Evolutionary conservation across 2,797 vertebrate genomes (phyloP).

Genomic region (Pelochelys cantorii): DNA sequence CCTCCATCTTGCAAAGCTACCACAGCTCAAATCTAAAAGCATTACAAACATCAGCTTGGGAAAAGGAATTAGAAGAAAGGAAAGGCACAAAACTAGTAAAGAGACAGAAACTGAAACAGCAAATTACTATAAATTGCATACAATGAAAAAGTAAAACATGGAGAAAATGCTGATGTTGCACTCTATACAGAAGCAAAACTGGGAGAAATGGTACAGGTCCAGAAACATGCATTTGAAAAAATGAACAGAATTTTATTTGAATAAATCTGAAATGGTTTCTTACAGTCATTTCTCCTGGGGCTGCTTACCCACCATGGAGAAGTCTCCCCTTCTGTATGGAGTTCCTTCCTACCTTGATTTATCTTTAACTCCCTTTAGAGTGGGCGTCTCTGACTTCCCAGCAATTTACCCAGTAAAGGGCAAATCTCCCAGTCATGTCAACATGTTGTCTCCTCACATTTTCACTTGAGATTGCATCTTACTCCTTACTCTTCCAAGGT

Average conservation of each 20-base stretch:
- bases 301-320: neutral
- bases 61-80: slow-evolving; percentile 3
- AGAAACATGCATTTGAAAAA: neutral
- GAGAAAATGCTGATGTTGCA: neutral
- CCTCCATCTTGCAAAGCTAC: slow-evolving; percentile 64
- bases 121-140: neutral
- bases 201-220: neutral
- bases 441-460: neutral
- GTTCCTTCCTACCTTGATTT: neutral
- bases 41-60: slow-evolving; percentile 41
- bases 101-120: neutral
- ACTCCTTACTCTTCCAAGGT: neutral
- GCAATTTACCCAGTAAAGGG: neutral
- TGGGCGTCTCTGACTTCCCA: neutral
- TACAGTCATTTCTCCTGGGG: neutral
- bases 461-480: neutral
- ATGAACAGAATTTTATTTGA: neutral
- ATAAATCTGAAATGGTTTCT: neutral
- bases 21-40: slow-evolving; percentile 62
- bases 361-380: neutral
- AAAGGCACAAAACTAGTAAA: slow-evolving; percentile 4
- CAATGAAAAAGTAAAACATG: neutral
- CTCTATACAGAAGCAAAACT: neutral
- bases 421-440: neutral
- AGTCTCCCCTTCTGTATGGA: neutral